Evolutionary conservation across 2,797 vertebrate genomes (phyloP), one percentile per base, ranked within the genome.

Genomic region (Phoeniculus purpureus): DNA sequence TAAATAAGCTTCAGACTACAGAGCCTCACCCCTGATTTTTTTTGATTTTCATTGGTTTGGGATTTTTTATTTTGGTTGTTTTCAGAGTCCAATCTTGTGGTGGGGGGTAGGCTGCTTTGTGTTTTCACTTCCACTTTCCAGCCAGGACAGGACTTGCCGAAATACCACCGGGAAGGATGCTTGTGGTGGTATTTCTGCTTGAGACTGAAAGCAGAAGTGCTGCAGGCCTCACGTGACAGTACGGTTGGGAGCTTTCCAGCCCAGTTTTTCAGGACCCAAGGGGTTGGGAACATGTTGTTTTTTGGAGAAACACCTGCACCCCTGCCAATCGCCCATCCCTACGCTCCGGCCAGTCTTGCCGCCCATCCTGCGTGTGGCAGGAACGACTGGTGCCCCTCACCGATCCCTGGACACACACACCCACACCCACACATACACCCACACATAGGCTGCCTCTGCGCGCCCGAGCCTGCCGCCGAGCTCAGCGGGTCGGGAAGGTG

Each of bases 141-240:
- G 89, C 85, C 93, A 75, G 78, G 89, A 84, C 51, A 89, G 73
- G 43, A 79, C 70, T 72, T 72, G 84, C 87, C 83, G 83, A 90
- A 96, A 94, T 85, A 89, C 80, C 90, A 88, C 65, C 1, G 31
- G 65, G 76, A 87, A 94, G 48, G 80, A 90, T 75, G 82, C 80
- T 90, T 1, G 0, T 59, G 61, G 86, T 85, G 88, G 75, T 95
- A 91, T 94, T 94, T 96, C 92, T 87, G 77, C 87, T 85, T 55
- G 65, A 85, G 93, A 67, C 73, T 73, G 77, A 95, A 93, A 94
- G 93, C 95, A 96, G 92, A 94, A 94, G 93, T 20, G 50, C 66
- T 62, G 72, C 61, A 51, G 65, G 67, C 67, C 82, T 80, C 27
- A 61, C 1, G 1, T 2, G 6, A 56, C 27, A 13, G 43, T 3